phyloP scores from a whole-genome alignment of 64 coral and sea anemone genomes.

The Montipora efflorescens region DNA sequence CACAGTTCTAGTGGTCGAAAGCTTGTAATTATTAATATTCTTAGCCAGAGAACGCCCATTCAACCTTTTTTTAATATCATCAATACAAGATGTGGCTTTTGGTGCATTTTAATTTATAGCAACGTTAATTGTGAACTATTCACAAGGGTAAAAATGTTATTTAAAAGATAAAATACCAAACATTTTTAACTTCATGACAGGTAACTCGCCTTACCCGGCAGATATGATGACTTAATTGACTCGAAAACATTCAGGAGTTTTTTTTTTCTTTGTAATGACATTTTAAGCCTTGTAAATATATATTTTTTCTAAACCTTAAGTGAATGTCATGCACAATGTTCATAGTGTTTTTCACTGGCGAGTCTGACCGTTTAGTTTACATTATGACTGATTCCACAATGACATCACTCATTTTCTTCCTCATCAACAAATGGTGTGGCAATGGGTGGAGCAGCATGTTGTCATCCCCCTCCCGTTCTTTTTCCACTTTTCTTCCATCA shows the following conservation, averaged over 20 bases:
- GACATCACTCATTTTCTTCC: background rate
- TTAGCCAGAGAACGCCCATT: too few species aligned
- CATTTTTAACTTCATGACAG: background rate
- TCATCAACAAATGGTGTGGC: conserved; percentile 24
- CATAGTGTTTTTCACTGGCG: background rate
- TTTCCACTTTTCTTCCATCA: conserved; percentile 24
- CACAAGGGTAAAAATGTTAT: conserved; percentile 1
- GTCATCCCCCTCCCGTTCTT: conserved; percentile 1
- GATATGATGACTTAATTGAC: background rate
- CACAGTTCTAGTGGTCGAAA: too few species aligned
- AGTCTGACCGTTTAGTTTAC: background rate
- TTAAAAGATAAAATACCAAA: conserved; percentile 1
- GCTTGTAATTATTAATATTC: too few species aligned
- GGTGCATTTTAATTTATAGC: background rate
- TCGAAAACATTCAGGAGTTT: background rate
- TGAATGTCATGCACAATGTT: background rate
- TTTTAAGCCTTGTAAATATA: background rate
- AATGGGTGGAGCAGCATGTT: background rate
- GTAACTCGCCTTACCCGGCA: background rate
- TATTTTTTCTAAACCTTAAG: background rate
- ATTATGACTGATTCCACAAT: background rate
- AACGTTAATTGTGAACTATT: conserved; percentile 23
- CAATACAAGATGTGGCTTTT: too few species aligned
- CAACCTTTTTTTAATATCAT: too few species aligned
- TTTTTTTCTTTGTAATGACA: background rate